Conservation (phyloP, 2,113 vertebrate species). For the Menura novaehollandiae region DNA sequence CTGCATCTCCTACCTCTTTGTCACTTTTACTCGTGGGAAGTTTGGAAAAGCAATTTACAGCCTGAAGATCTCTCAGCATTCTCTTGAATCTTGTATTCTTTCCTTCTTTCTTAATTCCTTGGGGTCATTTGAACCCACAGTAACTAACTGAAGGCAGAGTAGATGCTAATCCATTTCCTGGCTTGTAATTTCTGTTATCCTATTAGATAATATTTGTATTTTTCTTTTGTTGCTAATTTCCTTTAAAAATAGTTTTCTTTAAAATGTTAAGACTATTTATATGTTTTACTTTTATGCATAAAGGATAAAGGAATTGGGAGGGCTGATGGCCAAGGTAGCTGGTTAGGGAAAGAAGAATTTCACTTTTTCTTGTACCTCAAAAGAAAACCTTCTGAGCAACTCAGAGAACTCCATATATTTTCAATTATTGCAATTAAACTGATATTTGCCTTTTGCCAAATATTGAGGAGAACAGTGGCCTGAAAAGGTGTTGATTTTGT, state of each 20-base stretch:
- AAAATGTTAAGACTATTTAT: neutral
- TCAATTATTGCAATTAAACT: rapidly evolving
- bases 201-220: neutral
- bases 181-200: neutral
- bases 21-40: neutral
- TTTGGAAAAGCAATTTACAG: neutral
- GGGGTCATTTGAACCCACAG: neutral
- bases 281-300: neutral
- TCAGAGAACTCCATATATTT: neutral
- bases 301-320: neutral
- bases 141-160: neutral
- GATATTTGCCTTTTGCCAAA: neutral
- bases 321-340: neutral
- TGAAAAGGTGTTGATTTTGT: neutral
- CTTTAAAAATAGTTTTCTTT: neutral
- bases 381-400: neutral
- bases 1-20: neutral
- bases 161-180: neutral
- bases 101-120: neutral
- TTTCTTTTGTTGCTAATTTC: neutral
- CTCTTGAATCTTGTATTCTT: neutral
- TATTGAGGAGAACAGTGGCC: neutral
- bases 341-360: neutral
- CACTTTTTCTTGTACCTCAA: neutral
- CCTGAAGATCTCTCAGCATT: neutral